Evolutionary conservation across 2,888 invertebrate species (phyloP), one percentile per base, ranked within the genome.

Genomic region (Habroteleia sp.): DNA sequence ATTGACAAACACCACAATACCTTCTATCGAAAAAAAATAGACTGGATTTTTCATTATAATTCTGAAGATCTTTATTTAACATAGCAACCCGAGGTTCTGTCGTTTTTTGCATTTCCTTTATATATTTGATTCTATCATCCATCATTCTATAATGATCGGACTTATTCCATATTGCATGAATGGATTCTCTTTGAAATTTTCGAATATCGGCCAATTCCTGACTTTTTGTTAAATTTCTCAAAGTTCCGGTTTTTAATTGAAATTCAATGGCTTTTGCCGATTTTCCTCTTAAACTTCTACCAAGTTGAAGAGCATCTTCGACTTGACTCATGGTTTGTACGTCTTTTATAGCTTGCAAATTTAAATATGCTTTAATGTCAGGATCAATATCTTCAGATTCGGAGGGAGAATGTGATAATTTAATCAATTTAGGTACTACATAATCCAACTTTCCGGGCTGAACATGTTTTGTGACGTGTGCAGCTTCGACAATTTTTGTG

Each of bases 211-310:
- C 90, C 41, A 89, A 80, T 52, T 89, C 89, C 3, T 89, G 85
- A 80, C 88, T 87, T 85, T 89, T 89, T 0, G 90, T 89, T 27
- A 93, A 90, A 83, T 92, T 92, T 76, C 88, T 89, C 54, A 90
- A 85, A 25, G 90, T 82, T 8, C 86, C 87, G 1, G 85, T 79
- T 63, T 82, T 84, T n/a, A 90, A 71, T 10, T 89, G 86, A 48
- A 86, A 85, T 74, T 87, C 93, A 72, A 95, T 95, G 39, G 92
- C 92, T 83, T 91, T 92, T 3, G 94, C 94, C 1, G 95, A 94
- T 90, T 93, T 94, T 46, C 94, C 94, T 81, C 93, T 91, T 41
- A 94, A 86, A 80, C 89, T 90, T 77, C 90, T 91, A 0, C 83
- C 84, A 14, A 83, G 82, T 5, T 87, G 83, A 4, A 84, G 66